phyloP scores from a whole-genome alignment of 2,888 invertebrate species.

The Drosophila mettleri region DNA sequence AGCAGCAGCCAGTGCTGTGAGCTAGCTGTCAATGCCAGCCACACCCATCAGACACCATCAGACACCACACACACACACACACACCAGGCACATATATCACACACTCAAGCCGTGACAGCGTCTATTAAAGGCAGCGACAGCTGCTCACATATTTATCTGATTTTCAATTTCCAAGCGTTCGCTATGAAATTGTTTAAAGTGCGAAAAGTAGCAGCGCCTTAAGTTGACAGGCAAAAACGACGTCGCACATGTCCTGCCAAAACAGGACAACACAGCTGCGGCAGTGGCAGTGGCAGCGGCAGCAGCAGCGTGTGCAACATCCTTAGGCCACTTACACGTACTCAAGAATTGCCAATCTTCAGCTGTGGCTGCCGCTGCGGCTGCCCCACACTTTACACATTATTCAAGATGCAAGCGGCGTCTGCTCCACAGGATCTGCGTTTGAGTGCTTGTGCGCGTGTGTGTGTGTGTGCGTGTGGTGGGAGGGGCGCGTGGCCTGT shows the following conservation, averaged over 20 bases:
- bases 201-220: conserved; percentile 22
- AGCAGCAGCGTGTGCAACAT: conserved; percentile 28
- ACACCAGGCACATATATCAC: conserved; percentile 10
- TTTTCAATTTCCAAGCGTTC: conserved; percentile 32
- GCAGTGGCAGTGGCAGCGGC: conserved; percentile 18
- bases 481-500: conserved; percentile 10
- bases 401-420: conserved; percentile 50
- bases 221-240: conserved; percentile 56
- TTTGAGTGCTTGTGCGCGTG: conserved; percentile 3
- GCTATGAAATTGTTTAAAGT: conserved; percentile 31
- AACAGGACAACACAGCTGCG: conserved; percentile 35
- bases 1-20: conserved; percentile 8
- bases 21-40: conserved; percentile 55
- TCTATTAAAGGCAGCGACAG: conserved; percentile 43
- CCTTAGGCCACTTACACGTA: conserved; percentile 59
- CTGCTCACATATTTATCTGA: conserved; percentile 30
- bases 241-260: conserved; percentile 43
- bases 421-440: conserved; percentile 31
- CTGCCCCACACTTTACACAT: conserved; percentile 38
- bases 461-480: background rate
- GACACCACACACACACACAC: conserved; percentile 2
- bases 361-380: conserved; percentile 16
- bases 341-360: conserved; percentile 54
- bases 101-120: conserved; percentile 46
- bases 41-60: conserved; percentile 28